A percentile compares a stretch with the other conserved stretches of the same genome.
Conservation (phyloP, 2,113 vertebrate species). For the Origma solitaria region DNA sequence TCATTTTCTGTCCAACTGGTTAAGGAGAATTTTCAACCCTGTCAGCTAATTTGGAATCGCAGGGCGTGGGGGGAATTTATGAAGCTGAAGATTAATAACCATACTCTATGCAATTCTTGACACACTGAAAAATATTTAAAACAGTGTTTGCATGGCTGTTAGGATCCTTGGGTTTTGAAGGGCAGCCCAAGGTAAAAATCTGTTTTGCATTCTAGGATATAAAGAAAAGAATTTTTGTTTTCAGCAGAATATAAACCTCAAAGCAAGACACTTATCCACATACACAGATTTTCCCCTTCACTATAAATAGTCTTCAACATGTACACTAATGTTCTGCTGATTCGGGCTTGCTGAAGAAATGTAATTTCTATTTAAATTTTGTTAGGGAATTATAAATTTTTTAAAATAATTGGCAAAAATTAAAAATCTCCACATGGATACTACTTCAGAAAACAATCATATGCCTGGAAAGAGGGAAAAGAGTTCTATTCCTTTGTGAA, state of each 20-base stretch:
- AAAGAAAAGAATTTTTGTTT: neutral
- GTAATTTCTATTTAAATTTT: conserved; percentile 24
- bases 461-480: neutral
- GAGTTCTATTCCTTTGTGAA: neutral
- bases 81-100: neutral
- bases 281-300: neutral
- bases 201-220: neutral
- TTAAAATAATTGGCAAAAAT: neutral
- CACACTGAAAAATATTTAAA: neutral
- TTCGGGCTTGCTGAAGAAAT: conserved; percentile 9
- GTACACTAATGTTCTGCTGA: neutral
- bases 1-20: neutral
- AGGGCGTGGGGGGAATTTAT: neutral
- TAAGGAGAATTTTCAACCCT: neutral
- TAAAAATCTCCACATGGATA: neutral
- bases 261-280: neutral
- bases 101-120: neutral
- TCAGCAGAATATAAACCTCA: neutral
- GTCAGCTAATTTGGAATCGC: neutral
- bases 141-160: neutral
- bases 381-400: neutral
- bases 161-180: neutral
- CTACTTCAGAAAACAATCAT: neutral
- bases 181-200: neutral
- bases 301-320: neutral